Conservation (phyloP, 2,113 vertebrate genomes). For the Struthio camelus region DNA sequence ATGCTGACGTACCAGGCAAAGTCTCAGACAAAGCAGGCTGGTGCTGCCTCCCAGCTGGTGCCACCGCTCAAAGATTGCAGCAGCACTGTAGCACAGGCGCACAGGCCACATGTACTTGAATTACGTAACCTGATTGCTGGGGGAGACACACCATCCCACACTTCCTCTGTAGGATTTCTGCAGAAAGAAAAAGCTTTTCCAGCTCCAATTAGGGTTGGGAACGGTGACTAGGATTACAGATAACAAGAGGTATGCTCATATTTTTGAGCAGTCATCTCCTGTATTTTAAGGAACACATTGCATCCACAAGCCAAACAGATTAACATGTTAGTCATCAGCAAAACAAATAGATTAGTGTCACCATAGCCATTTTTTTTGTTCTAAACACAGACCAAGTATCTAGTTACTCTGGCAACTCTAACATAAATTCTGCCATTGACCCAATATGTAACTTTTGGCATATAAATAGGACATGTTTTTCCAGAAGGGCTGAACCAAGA, state of each 20-base stretch:
- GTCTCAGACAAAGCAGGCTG: background rate
- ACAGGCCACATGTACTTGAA: background rate
- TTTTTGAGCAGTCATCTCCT: background rate
- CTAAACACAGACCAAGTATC: background rate
- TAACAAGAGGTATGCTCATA: background rate
- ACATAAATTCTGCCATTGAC: background rate
- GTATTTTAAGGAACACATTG: background rate
- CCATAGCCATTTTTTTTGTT: background rate
- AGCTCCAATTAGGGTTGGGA: background rate
- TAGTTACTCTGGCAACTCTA: background rate
- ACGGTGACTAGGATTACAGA: accelerated
- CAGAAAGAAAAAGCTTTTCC: background rate
- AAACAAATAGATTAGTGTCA: background rate
- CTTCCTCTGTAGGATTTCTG: background rate
- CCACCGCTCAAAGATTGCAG: background rate
- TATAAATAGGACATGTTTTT: background rate
- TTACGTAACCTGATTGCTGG: accelerated
- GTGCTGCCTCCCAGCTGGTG: background rate
- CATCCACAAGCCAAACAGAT: background rate
- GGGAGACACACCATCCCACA: background rate
- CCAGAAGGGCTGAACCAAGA: background rate
- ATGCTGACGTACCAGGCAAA: accelerated
- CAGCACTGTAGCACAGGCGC: background rate
- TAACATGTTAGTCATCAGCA: background rate
- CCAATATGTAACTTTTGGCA: conserved; percentile 5